These are phyloP conservation scores for Seriola dumerili DNA, from an alignment of 2,113 vertebrate genomes.

Conservation along the genomic window DNA sequence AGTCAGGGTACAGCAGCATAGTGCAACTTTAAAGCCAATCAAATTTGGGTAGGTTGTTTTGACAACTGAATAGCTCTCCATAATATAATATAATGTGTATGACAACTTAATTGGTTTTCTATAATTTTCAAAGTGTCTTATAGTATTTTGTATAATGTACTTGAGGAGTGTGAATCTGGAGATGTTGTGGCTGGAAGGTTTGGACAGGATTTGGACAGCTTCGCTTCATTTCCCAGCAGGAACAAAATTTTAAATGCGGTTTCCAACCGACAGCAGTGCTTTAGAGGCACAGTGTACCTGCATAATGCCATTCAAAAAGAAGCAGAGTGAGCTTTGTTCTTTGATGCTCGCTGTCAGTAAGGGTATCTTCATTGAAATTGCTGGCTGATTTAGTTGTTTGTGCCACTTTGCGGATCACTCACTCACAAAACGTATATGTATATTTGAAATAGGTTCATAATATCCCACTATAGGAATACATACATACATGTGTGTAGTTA, in stretches of 20 bases:
- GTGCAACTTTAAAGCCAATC: background rate
- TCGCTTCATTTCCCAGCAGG: background rate
- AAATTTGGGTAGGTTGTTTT: background rate
- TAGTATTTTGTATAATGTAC: no score
- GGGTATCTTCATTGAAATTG: constrained; percentile 18
- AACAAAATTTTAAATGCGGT: constrained; percentile 26
- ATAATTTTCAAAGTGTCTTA: background rate
- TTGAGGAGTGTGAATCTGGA: background rate
- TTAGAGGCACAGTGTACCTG: constrained; percentile 4
- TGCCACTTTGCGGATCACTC: constrained; percentile 6
- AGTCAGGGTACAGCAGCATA: background rate
- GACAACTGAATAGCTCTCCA: background rate
- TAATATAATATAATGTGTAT: background rate
- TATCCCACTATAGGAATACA: background rate
- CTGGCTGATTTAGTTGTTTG: constrained; percentile 14
- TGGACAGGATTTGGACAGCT: constrained; percentile 8
- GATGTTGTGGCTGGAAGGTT: background rate
- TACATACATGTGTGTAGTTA: background rate
- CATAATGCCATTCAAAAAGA: constrained; percentile 15
- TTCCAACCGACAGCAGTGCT: constrained; percentile 31
- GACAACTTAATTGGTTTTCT: background rate
- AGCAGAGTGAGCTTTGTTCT: constrained; percentile 1
- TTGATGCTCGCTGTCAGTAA: constrained; percentile 18
- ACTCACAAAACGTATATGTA: background rate
- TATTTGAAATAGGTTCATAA: background rate